Evolutionary conservation across 2,113 vertebrate genomes (phyloP), one percentile per base, ranked within the genome.

Genomic region (Brachionichthys hirsutus): DNA sequence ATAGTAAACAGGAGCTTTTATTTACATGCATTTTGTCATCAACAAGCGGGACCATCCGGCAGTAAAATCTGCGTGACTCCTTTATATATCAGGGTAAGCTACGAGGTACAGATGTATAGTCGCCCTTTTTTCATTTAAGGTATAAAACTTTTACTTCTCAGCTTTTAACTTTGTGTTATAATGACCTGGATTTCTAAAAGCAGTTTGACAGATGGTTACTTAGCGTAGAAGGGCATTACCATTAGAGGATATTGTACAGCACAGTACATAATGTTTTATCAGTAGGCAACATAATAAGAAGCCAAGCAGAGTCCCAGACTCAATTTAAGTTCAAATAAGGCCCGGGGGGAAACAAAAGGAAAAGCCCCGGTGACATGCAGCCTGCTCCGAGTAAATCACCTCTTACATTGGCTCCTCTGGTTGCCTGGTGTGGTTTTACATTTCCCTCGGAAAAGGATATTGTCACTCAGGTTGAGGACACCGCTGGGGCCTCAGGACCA

Each of bases 281-380:
- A 47, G 68, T 44, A 65, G 82, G 73, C 71, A 54, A 63, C 55
- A 58, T 84, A 81, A 85, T 82, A 79, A 76, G 76, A 73, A 75
- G 78, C 59, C 51, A 36, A 66, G 57, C 56, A 49, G 53, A 70
- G 81, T 77, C 83, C 58, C 70, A 67, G 64, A 77, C 69, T 80
- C 83, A 84, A 86, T 86, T 89, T 86, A 79, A 77, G 83, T 79
- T 78, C 44, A 86, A 87, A 87, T 86, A 74, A 85, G 83, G 75
- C 75, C 76, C 62, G 14, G 14, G 80, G 83, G 86, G 60, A 76
- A 67, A 75, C 65, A 78, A 71, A 71, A 75, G 67, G 77, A 71
- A 71, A 80, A 81, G 69, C 75, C 75, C 74, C 38, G 36, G 73
- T 73, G 87, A 83, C 79, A 85, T 66, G 51, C 42, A 58, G 67